Evolutionary conservation across 2,113 vertebrate genomes (phyloP).

Genomic region (Proterorhinus semilunaris): DNA sequence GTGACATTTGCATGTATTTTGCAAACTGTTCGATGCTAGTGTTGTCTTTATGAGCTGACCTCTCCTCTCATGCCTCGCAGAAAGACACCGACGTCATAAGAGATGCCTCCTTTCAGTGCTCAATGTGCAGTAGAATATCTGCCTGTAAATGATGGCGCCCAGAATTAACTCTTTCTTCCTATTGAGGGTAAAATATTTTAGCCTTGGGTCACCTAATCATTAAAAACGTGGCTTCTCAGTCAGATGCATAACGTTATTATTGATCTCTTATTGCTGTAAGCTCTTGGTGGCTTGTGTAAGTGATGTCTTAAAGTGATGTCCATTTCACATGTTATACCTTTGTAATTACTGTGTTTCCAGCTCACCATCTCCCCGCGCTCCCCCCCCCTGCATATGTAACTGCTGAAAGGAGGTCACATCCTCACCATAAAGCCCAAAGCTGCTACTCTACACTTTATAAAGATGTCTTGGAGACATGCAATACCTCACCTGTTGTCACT

Average conservation of each 20-base stretch:
- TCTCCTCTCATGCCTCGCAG: not conserved
- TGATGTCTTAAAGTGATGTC: no score
- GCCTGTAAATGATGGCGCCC: not conserved
- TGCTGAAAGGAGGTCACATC: not conserved
- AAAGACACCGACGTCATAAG: not conserved
- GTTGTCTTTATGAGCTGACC: constrained; percentile 4
- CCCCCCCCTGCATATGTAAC: not conserved
- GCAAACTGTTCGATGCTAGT: constrained; percentile 21
- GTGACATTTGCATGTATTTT: constrained; percentile 57
- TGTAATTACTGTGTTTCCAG: not conserved
- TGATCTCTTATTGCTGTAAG: no score
- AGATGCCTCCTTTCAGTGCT: not conserved
- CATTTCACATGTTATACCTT: no score
- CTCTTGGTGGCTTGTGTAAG: no score
- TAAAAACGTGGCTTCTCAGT: no score
- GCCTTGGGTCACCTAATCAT: no score
- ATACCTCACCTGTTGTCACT: constrained; percentile 25
- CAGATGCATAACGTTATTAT: no score
- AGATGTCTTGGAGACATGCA: constrained; percentile 2
- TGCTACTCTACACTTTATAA: constrained; percentile 9
- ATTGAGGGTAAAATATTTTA: no score
- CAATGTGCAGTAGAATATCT: not conserved
- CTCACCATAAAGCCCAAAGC: not conserved
- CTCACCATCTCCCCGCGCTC: not conserved
- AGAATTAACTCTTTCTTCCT: not conserved